Evolutionary conservation across 2,888 invertebrate species (phyloP), one percentile per base, ranked within the genome.

Genomic region (Aphidius colemani): DNA sequence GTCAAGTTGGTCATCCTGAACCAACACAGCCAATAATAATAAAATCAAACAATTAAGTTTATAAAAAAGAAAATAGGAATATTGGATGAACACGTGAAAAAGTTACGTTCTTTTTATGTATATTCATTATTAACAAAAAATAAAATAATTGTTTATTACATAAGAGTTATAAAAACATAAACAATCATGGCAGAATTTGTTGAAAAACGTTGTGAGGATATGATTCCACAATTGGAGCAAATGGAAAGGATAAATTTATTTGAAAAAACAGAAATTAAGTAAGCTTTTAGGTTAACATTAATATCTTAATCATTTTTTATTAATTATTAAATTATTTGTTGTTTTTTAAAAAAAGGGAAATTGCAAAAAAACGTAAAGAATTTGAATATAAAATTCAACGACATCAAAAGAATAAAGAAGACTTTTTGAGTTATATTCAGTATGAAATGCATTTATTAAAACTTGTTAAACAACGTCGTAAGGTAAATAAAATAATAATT

Each of bases 211-310:
- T 86, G 91, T 72, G 94, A 95, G 84, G 88, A 88, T 69, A 89
- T 91, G 86, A 87, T 93, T 74, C 89, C 89, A 67, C 93, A 93
- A 80, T 85, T 95, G 76, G 92, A 94, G 80, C 89, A 91, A 77
- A 89, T 95, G 89, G 86, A 88, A 74, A 85, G 89, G 72, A 87
- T 88, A 45, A 87, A 88, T 74, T 83, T 95, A 59, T 92, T 91
- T 75, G 85, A 87, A 7, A 86, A 87, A 63, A 86, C 87, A 59
- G 93, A 94, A 85, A 86, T 90, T 77, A 87, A 86, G 92, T 92
- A 82, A 71, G 73, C 71, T 61, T 51, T 65, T 64, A 70, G 65
- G 70, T 69, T 70, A 71, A 18, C 43, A 11, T 30, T 5, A 30
- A 30, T 57, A 46, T 56, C 13, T 48, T n/a, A 44, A 30, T 56